Evolutionary conservation across 2,888 invertebrate genomes (phyloP).

Genomic region (Hirtodrosophila duncani): DNA sequence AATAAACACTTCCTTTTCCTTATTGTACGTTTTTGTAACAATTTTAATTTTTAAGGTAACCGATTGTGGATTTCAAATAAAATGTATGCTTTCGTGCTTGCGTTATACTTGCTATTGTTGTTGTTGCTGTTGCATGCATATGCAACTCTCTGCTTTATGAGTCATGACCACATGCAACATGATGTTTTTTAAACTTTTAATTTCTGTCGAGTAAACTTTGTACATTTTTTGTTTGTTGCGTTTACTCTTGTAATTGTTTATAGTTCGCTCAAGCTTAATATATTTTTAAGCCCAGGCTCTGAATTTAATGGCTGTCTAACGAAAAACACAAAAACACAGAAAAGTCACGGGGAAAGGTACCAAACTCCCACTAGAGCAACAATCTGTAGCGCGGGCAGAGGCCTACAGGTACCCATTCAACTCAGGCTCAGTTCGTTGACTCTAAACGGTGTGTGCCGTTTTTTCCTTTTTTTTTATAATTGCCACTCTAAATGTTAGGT

Average conservation of each 20-base stretch:
- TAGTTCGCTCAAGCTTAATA: not conserved
- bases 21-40: slow-evolving; percentile 23
- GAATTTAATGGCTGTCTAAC: slow-evolving; percentile 49
- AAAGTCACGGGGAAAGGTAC: slow-evolving; percentile 26
- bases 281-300: slow-evolving; percentile 45
- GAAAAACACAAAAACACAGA: slow-evolving; percentile 22
- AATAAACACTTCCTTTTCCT: no score
- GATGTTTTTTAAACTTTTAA: slow-evolving; percentile 50
- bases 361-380: slow-evolving; percentile 20
- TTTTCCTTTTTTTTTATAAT: slow-evolving; percentile 51
- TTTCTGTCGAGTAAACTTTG: no score
- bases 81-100: slow-evolving; percentile 37
- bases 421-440: slow-evolving; percentile 47
- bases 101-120: slow-evolving; percentile 10
- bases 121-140: slow-evolving; percentile 44
- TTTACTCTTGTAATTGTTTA: no score
- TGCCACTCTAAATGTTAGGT: slow-evolving; percentile 73
- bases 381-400: slow-evolving; percentile 15
- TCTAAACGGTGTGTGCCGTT: no score
- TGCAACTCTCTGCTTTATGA: slow-evolving; percentile 72
- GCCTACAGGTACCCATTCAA: no score
- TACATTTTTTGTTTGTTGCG: slow-evolving; percentile 6
- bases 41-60: slow-evolving; percentile 59
- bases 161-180: slow-evolving; percentile 74
- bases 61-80: slow-evolving; percentile 48